phyloP scores from a whole-genome alignment of 2,888 invertebrate genomes.

The Melipona beecheii region DNA sequence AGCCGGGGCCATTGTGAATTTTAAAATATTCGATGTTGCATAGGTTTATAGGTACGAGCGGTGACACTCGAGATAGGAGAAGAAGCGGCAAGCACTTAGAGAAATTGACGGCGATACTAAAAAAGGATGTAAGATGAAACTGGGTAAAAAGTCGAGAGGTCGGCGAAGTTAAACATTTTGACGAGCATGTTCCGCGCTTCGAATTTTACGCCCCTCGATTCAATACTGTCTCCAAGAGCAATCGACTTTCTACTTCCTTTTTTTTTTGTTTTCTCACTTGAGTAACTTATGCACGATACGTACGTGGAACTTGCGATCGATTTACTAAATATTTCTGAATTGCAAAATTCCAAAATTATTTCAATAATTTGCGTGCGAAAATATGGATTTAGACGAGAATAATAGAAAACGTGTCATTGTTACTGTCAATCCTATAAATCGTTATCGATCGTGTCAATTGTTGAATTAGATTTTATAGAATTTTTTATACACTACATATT shows the following conservation, averaged over 20 bases:
- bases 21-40: not conserved
- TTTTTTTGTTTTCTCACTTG: not conserved
- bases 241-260: not conserved
- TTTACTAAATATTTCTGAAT: too few species aligned
- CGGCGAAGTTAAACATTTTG: constrained; percentile 44
- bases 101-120: constrained; percentile 36
- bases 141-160: constrained; percentile 19
- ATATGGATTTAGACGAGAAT: too few species aligned
- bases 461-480: too few species aligned
- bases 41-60: not conserved
- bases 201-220: constrained; percentile 14
- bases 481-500: too few species aligned
- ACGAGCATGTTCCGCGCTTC: constrained; percentile 8
- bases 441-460: too few species aligned
- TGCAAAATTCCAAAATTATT: too few species aligned
- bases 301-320: too few species aligned
- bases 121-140: constrained; percentile 20
- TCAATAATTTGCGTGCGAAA: too few species aligned
- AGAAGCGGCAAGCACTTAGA: constrained; percentile 22
- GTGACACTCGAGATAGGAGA: constrained; percentile 15
- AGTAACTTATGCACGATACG: too few species aligned
- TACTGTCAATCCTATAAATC: too few species aligned
- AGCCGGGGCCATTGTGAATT: not conserved
- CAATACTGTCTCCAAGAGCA: not conserved
- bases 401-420: too few species aligned